Base-by-base conservation (phyloP, 2,113 vertebrate genomes). In the Heptranchias perlo region DNA sequence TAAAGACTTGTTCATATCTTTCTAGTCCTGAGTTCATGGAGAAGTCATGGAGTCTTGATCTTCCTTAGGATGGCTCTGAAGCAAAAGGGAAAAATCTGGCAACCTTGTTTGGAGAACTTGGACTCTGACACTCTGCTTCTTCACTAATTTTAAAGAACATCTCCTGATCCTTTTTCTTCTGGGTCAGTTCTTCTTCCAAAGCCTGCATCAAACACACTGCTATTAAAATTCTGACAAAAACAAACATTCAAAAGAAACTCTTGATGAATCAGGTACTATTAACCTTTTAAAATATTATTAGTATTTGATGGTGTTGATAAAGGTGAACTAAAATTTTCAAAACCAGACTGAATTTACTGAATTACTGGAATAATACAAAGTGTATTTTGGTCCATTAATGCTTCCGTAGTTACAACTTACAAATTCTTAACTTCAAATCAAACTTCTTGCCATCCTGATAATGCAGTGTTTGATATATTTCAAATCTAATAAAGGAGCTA, bases 151-250 rank as follows among this genome's bases (percentile, higher is more conserved):
- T 98, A 97, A 99, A 99, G 98, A 99, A 99, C 96, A 97, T 97
- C 97, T 99, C 99, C 97, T 99, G 99, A 61, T 99, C 99, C 10
- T 96, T 97, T 76, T 98, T 99, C 97, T 98, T 99, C 97, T 98
- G 97, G 96, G 97, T 98, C 96, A 99, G 97, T 93, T 99, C 99
- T 0, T 99, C 99, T 96, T 99, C 99, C 93, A 99, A 98, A 39
- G 98, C 97, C 99, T 99, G 95, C 0, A n/a, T 84, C 39, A 76
- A 49, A 96, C 91, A 23, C 58, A 49, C 23, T 39, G 16, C 35
- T 18, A 47, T 94, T 61, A 94, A 54, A 87, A 73, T 64, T 39
- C 28, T 11, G 35, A 58, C 87, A 62, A 44, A 82, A 62, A 21
- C 21, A 65, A 76, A 44, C 21, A 25, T 16, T 35, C 14, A 65